Evolutionary conservation across 2,888 invertebrate species (phyloP).

Genomic region (Notocelia uddmanniana): DNA sequence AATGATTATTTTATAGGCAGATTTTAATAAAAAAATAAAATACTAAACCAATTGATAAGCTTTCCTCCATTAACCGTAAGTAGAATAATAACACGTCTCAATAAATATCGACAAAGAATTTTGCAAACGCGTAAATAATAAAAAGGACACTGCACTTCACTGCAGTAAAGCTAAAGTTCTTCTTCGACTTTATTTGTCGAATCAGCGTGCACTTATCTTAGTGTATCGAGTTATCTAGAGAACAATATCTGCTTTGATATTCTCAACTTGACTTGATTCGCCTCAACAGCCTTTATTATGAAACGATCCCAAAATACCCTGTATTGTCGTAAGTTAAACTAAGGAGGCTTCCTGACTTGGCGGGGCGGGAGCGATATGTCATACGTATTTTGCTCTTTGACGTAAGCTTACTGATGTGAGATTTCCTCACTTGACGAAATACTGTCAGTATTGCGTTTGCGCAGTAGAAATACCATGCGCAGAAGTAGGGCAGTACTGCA

Average conservation of each 20-base stretch:
- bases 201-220: slow-evolving; percentile 14
- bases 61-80: not conserved
- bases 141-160: slow-evolving; percentile 9
- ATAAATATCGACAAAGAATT: not conserved
- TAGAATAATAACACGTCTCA: not conserved
- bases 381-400: too few relatives aligned
- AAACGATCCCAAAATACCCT: not conserved
- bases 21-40: too few relatives aligned
- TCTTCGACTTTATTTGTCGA: slow-evolving; percentile 6
- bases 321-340: not conserved
- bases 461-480: too few relatives aligned
- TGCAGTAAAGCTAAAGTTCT: slow-evolving; percentile 4
- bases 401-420: too few relatives aligned
- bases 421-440: too few relatives aligned
- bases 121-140: not conserved
- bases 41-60: too few relatives aligned
- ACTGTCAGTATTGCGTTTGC: too few relatives aligned
- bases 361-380: too few relatives aligned
- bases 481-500: too few relatives aligned
- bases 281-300: not conserved
- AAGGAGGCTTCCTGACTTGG: too few relatives aligned
- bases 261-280: not conserved
- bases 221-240: slow-evolving; percentile 10
- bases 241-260: slow-evolving; percentile 47
- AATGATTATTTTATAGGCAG: too few relatives aligned